These are phyloP conservation scores for Conus betulinus DNA, from an alignment of 1,140 invertebrate species.

Conservation along the genomic window DNA sequence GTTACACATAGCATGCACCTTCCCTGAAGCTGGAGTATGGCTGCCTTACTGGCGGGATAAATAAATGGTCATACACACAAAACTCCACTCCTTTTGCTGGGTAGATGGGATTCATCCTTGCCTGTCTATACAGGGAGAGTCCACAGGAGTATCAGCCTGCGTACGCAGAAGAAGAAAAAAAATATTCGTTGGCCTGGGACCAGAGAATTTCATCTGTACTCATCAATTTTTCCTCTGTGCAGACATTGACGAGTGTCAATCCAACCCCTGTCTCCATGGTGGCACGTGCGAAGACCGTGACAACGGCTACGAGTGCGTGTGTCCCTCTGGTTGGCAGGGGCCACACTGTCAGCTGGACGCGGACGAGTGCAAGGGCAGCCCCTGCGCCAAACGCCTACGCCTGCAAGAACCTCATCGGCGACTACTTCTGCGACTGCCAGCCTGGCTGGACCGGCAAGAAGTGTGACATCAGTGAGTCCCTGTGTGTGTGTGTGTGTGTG, in stretches of 20 bases:
- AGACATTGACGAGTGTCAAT: constrained; percentile 83
- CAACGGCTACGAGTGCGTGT: constrained; percentile 81
- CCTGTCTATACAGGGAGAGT: too few relatives aligned
- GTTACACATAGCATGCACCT: too few relatives aligned
- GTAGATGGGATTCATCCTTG: too few relatives aligned
- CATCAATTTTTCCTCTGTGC: neutral
- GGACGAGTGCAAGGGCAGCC: constrained; percentile 70
- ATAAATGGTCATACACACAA: too few relatives aligned
- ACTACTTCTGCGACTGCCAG: constrained; percentile 70
- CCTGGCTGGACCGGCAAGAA: constrained; percentile 71
- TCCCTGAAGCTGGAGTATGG: too few relatives aligned
- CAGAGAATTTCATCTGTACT: too few relatives aligned
- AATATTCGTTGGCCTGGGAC: too few relatives aligned
- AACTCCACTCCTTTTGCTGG: too few relatives aligned
- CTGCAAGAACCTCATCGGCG: constrained; percentile 66
- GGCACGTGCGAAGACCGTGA: constrained; percentile 91
- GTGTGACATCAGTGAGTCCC: constrained; percentile 71
- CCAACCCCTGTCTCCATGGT: constrained; percentile 90
- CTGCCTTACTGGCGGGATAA: too few relatives aligned
- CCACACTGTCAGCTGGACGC: constrained; percentile 71
- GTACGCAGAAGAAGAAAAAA: too few relatives aligned
- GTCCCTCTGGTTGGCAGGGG: constrained; percentile 82
- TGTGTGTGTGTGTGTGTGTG: constrained; percentile 24
- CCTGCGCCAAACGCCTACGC: constrained; percentile 70
- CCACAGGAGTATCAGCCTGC: too few relatives aligned